phyloP scores from a whole-genome alignment of 2,797 vertebrate genomes.

The Helicolenus hilgendorfi region DNA sequence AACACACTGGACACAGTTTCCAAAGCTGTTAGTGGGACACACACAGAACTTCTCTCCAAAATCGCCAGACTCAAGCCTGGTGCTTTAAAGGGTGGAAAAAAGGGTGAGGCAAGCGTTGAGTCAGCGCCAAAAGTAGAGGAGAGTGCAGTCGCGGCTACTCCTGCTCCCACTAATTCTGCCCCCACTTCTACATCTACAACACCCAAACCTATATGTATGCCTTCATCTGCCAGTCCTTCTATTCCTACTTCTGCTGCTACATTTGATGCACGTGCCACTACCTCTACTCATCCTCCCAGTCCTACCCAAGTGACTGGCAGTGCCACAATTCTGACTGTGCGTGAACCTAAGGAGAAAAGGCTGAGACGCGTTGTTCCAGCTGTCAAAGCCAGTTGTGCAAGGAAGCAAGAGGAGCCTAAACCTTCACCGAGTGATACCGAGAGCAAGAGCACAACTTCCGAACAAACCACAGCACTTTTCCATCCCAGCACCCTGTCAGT shows the following conservation, averaged over 20 bases:
- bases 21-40: conserved; percentile 94
- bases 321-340: conserved; percentile 21
- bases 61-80: conserved; percentile 92
- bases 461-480: conserved; percentile 89
- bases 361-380: conserved; percentile 51
- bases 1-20: conserved; percentile 94
- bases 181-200: conserved; percentile 20
- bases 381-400: conserved; percentile 38
- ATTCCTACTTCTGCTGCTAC: conserved; percentile 45
- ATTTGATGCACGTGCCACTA: conserved; percentile 35
- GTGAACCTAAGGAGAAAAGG: conserved; percentile 74
- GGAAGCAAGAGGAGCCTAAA: conserved; percentile 51
- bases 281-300: conserved; percentile 29
- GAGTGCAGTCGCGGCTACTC: background rate
- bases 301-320: conserved; percentile 6
- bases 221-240: conserved; percentile 25
- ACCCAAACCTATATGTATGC: conserved; percentile 5
- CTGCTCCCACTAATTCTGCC: conserved; percentile 10
- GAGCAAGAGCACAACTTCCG: conserved; percentile 71
- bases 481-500: conserved; percentile 91
- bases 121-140: conserved; percentile 48
- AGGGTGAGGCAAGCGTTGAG: conserved; percentile 68
- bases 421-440: conserved; percentile 19
- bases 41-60: conserved; percentile 93
- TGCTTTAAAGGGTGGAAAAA: conserved; percentile 79